Percentiles rank a stretch among this genome's conserved stretches.
Conservation (phyloP, 64 coral and sea anemone genomes). For the Pachyseris speciosa region DNA sequence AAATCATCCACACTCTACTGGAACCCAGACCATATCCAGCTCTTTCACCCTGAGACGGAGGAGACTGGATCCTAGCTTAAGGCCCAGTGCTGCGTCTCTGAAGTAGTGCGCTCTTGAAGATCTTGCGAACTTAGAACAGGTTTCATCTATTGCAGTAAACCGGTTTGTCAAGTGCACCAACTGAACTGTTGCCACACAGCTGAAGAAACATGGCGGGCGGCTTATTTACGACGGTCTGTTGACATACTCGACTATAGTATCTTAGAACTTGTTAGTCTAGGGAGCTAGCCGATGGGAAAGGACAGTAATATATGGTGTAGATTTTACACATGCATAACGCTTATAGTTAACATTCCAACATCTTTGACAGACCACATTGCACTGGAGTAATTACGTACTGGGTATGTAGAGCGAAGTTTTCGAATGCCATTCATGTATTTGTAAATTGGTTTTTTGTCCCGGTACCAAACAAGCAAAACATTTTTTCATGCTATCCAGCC, state of each 20-base stretch:
- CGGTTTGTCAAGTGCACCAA: too few relatives aligned
- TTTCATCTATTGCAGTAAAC: background rate
- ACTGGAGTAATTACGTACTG: too few relatives aligned
- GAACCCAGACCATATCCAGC: conserved; percentile 90
- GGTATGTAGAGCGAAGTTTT: too few relatives aligned
- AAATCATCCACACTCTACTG: conserved; percentile 92
- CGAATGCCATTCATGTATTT: too few relatives aligned
- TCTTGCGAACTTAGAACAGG: background rate
- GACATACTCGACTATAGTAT: too few relatives aligned
- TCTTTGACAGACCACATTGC: too few relatives aligned
- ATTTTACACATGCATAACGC: too few relatives aligned
- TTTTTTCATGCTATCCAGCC: too few relatives aligned
- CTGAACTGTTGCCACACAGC: background rate
- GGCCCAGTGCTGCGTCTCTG: background rate
- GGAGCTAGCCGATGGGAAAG: background rate
- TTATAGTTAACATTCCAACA: too few relatives aligned
- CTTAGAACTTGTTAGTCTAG: background rate
- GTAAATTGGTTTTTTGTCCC: too few relatives aligned
- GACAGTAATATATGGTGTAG: too few relatives aligned
- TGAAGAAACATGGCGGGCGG: background rate
- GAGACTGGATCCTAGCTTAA: background rate
- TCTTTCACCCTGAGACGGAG: conserved; percentile 88
- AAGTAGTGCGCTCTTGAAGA: background rate
- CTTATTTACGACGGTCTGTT: background rate
- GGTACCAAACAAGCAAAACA: too few relatives aligned